These are phyloP conservation scores for Didymodactylos carnosus DNA, from an alignment of 2,888 invertebrate genomes.

Conservation along the genomic window DNA sequence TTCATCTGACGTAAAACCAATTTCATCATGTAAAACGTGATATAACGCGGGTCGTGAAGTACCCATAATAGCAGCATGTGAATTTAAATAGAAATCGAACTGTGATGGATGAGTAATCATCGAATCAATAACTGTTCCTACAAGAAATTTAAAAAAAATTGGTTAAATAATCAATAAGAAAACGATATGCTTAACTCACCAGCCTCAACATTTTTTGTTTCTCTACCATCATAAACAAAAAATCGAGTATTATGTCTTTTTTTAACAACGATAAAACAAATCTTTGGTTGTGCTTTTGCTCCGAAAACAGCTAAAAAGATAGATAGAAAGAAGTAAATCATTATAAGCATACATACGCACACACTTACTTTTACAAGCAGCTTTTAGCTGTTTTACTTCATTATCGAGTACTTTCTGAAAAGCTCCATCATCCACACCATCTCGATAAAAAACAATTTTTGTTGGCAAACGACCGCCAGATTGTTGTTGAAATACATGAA, in stretches of 20 bases:
- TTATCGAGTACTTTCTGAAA: not conserved
- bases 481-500: not conserved
- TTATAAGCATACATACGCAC: too few species aligned
- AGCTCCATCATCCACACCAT: not conserved
- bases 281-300: not conserved
- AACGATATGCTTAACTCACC: too few species aligned
- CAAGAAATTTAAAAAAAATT: too few species aligned
- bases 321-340: too few species aligned
- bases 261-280: not conserved
- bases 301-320: not conserved
- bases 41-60: conserved; percentile 16
- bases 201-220: not conserved
- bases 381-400: not conserved
- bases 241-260: not conserved
- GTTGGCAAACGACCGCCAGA: not conserved
- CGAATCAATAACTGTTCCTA: not conserved
- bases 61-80: not conserved
- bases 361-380: not conserved
- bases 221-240: not conserved
- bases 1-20: conserved; percentile 15
- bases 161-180: too few species aligned
- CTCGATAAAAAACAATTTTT: not conserved
- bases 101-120: not conserved
- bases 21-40: conserved; percentile 16
- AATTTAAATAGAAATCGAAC: not conserved